phyloP scores from a whole-genome alignment of 2,888 invertebrate genomes.

The Nipponacmea schrenckii region DNA sequence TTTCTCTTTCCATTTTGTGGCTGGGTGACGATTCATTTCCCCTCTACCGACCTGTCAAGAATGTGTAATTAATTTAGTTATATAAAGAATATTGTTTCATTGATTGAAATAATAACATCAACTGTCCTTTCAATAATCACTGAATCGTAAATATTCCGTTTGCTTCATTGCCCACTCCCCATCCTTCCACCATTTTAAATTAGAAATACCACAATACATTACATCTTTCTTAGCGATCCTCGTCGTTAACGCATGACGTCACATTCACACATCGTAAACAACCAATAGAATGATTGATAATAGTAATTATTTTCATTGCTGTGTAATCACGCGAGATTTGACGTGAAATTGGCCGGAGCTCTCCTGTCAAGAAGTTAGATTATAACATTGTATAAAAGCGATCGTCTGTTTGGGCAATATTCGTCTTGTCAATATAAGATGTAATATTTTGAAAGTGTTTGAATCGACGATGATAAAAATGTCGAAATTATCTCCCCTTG shows the following conservation, averaged over 20 bases:
- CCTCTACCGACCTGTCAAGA: no score
- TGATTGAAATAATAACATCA: neutral
- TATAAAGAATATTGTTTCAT: conserved; percentile 1
- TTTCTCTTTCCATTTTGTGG: no score
- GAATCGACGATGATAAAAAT: neutral
- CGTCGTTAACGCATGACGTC: neutral
- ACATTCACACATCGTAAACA: neutral
- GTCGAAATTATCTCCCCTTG: neutral
- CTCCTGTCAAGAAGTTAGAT: conserved; percentile 2
- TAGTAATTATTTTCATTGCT: conserved; percentile 4
- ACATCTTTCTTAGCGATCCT: neutral
- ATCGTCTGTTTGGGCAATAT: neutral
- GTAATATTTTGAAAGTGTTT: neutral
- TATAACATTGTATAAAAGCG: neutral
- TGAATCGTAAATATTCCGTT: neutral
- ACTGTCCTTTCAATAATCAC: neutral
- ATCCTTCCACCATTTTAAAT: neutral
- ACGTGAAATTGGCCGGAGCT: conserved; percentile 9
- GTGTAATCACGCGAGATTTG: conserved; percentile 7
- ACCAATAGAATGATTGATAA: conserved; percentile 4
- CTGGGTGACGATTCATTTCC: no score
- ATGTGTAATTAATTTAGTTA: no score
- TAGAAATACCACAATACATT: neutral
- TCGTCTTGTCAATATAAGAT: neutral
- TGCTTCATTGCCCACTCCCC: neutral